Percentiles rank a stretch among this genome's conserved stretches.
Evolutionary conservation across 2,888 invertebrate species (phyloP).

Genomic region (Craniophora ligustri): DNA sequence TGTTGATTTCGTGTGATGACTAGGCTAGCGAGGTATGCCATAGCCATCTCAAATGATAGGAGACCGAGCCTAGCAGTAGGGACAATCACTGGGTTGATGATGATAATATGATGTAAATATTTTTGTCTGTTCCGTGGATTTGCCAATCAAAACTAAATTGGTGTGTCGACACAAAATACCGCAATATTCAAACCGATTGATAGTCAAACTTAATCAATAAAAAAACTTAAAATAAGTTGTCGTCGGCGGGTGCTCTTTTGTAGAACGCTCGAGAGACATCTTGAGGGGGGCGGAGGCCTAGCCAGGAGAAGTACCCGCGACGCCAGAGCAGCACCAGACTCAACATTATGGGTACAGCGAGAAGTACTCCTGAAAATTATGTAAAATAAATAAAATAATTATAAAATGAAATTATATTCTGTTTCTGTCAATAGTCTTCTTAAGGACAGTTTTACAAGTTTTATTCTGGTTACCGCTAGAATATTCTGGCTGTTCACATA

Average conservation of each 20-base stretch:
- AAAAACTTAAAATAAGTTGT: slow-evolving; percentile 72
- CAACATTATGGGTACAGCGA: slow-evolving; percentile 91
- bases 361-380: slow-evolving; percentile 86
- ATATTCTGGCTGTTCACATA: too few relatives aligned
- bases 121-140: neutral
- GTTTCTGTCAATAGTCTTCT: too few relatives aligned
- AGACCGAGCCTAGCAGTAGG: too few relatives aligned
- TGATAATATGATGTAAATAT: too few relatives aligned
- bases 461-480: too few relatives aligned
- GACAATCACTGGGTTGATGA: too few relatives aligned
- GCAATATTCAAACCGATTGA: neutral
- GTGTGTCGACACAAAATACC: neutral
- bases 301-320: slow-evolving; percentile 90
- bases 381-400: too few relatives aligned
- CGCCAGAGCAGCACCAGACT: slow-evolving; percentile 89
- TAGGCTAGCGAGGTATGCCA: too few relatives aligned
- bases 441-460: too few relatives aligned
- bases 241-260: slow-evolving; percentile 89
- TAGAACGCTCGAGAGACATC: slow-evolving; percentile 92
- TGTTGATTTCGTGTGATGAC: too few relatives aligned
- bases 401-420: too few relatives aligned
- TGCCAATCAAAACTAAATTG: slow-evolving; percentile 8
- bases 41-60: too few relatives aligned
- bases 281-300: slow-evolving; percentile 88
- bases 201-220: slow-evolving; percentile 1